phyloP scores from a whole-genome alignment of 2,797 vertebrate genomes.

The Ibycter americanus region DNA sequence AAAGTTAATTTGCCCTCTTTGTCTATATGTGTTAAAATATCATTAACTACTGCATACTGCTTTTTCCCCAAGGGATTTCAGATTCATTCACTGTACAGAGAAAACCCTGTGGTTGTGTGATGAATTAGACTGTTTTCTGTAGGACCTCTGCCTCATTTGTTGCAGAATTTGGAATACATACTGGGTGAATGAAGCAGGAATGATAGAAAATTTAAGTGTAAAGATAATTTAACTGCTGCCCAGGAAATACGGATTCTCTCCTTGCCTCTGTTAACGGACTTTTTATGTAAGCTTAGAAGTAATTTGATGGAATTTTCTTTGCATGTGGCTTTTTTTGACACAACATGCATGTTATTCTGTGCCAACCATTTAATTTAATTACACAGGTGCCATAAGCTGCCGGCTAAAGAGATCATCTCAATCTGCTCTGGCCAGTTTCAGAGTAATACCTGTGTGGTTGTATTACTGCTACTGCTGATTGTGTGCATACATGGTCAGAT shows the following conservation, averaged over 20 bases:
- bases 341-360: not conserved
- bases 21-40: not conserved
- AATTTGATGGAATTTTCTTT: not conserved
- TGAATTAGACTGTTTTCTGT: not conserved
- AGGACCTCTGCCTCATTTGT: not conserved
- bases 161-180: not conserved
- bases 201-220: not conserved
- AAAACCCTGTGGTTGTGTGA: not conserved
- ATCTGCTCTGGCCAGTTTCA: not conserved
- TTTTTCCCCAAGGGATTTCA: not conserved
- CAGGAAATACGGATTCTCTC: not conserved
- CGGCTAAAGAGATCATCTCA: not conserved
- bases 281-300: not conserved
- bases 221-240: not conserved
- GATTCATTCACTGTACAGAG: not conserved
- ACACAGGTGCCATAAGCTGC: not conserved
- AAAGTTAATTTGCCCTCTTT: not conserved
- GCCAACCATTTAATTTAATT: not conserved
- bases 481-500: not conserved
- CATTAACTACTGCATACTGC: not conserved
- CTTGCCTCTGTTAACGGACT: not conserved
- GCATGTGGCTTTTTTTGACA: not conserved
- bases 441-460: not conserved
- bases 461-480: not conserved
- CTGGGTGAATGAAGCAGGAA: not conserved